Base-by-base conservation (phyloP, 2,113 vertebrate species). In the Rhipidura dahli region DNA sequence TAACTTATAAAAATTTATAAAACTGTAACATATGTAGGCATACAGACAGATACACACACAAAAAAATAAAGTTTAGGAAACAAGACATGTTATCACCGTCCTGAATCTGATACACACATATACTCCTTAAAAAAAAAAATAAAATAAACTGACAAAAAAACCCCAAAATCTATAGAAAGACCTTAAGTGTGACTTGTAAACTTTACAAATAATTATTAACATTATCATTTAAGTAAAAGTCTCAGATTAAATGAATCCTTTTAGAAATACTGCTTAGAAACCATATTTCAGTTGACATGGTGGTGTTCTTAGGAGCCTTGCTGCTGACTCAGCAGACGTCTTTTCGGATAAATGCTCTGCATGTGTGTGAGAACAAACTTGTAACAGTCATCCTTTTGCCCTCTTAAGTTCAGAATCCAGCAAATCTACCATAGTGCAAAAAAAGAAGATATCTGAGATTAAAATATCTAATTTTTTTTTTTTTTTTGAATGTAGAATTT, bases 31-130 rank as follows among this genome's bases (percentile, higher is more conserved):
- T 3, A 15, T 30, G 1, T 4, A 69, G 26, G 33, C 6, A 40
- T 16, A 49, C 9, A 54, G 1, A 27, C 2, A 61, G 7, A 56
- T 2, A 14, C 2, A 12, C 1, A 51, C 8, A 27, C 1, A 51
- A 51, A 15, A 7, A 6, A 6, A 14, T 17, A 22, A 30, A 16
- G 2, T 1, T 57, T 53, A 73, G 27, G 45, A 69, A 92, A 24
- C 5, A 44, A 56, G 16, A 39, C 13, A 56, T 27, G 6, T 2
- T 49, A 14, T 23, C 2, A 5, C 16, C 40, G 2, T 60, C 15
- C 8, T 79, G 22, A 57, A 30, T 28, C 10, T 24, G 4, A 10
- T 20, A 33, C 16, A n/a, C 3, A n/a, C 15, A 89, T 47, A 42
- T 54, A 31, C 2, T 39, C 4, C 14, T 78, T 20, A 5, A 3